Evolutionary conservation across 2,113 vertebrate genomes (phyloP), one percentile per base, ranked within the genome.

Genomic region (Crocuta crocuta): DNA sequence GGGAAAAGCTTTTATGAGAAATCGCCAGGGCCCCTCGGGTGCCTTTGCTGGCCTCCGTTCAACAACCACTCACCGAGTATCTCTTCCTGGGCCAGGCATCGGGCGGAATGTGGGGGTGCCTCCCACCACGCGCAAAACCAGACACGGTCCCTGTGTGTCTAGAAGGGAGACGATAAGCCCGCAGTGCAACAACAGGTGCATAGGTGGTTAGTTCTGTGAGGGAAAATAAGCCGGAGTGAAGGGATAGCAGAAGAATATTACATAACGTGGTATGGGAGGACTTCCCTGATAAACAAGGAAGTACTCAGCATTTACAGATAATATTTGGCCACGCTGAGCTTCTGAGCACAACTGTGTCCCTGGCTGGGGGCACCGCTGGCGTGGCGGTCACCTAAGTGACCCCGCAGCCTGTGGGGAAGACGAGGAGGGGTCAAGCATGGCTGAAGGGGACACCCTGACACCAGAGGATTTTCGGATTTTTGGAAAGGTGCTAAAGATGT

Each of bases 401-500:
- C 82, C 26, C 10, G 70, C 71, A 12, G 28, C 28, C 66, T 50
- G 4, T 7, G 24, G 24, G 28, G 45, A 50, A 83, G 35, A 17
- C 19, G 0, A 48, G 48, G 24, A 70, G 26, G 97, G 53, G 24
- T 11, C 50, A 28, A 97, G 90, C 87, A 99, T 99, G 99, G 98
- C 99, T 50, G 97, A 94, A 76, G 98, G 55, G 70, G 98, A 98
- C 73, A 98, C 98, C 0, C 88, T 99, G 1, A 2, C 99, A 39
- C 99, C 99, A 0, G 98, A 99, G 98, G 99, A 99, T 92, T 99
- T 99, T 92, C 99, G 99, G 96, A 97, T 99, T 87, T 99, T 70
- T 96, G 99, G 99, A 89, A 99, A 97, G 96, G 99, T 99, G 48
- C 99, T 99, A 98, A 99, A 99, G 53, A 99, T 99, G 66, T 99